phyloP scores from a whole-genome alignment of 2,888 invertebrate species.

The Polymixis flavicincta region DNA sequence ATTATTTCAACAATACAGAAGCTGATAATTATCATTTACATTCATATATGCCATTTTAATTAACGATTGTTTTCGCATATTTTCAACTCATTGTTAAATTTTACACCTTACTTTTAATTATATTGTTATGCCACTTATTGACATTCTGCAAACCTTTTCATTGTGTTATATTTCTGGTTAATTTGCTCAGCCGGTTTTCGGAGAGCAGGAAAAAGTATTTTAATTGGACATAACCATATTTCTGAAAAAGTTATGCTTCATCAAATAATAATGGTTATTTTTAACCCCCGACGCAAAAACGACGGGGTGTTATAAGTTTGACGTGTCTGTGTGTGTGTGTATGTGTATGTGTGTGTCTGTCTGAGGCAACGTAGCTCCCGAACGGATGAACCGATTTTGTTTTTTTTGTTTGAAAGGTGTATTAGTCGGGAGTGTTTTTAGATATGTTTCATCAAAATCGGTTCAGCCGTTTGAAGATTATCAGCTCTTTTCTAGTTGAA shows the following conservation, averaged over 20 bases:
- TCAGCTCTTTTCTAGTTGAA: too few species aligned
- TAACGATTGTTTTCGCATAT: slow-evolving; percentile 53
- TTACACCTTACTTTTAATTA: slow-evolving; percentile 50
- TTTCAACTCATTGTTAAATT: slow-evolving; percentile 47
- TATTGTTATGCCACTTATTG: slow-evolving; percentile 32
- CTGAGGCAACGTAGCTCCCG: too few species aligned
- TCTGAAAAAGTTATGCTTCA: neutral
- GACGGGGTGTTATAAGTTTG: too few species aligned
- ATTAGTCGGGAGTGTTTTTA: too few species aligned
- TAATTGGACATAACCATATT: slow-evolving; percentile 24
- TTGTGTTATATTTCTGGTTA: slow-evolving; percentile 23
- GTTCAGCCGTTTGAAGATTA: too few species aligned
- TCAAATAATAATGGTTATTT: slow-evolving; percentile 4
- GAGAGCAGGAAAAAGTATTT: slow-evolving; percentile 7
- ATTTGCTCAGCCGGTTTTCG: slow-evolving; percentile 12
- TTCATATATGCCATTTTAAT: slow-evolving; percentile 58
- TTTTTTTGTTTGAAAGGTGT: too few species aligned
- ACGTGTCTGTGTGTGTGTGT: too few species aligned
- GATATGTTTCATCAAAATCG: too few species aligned
- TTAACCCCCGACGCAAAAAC: too few species aligned
- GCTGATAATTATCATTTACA: slow-evolving; percentile 51
- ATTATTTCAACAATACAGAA: slow-evolving; percentile 66
- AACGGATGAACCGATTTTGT: too few species aligned
- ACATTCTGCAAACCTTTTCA: slow-evolving; percentile 33
- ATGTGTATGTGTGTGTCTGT: too few species aligned